Evolutionary conservation across 30 jellyfish, hydroid and myxozoan genomes (phyloP), one percentile per base, ranked within the genome.

Genomic region (Aurelia sp.): DNA sequence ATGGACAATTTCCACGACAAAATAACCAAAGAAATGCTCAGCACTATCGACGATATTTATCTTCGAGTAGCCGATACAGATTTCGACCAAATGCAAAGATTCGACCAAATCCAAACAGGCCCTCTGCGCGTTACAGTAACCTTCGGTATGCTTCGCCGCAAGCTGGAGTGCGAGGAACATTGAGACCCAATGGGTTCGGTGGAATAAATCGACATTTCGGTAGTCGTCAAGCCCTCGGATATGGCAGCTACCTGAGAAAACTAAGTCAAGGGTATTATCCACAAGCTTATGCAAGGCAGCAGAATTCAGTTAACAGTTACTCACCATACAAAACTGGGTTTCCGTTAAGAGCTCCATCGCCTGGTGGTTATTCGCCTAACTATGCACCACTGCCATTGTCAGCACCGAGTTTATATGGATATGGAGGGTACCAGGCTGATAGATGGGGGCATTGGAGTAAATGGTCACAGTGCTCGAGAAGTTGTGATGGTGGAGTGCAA

Each of bases 401-500:
- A 61, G 93, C 93, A 53, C 93, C 93, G 16, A 76, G 82, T 38
- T 60, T 84, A 67, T 84, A 84, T 48, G 93, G 93, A 20, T 84
- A 72, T 81, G 84, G 84, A 20, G 84, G 84, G 44, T 63, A 84
- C 74, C 93, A 84, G 71, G 62, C 53, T 30, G 88, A 84, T 61
- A 71, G 84, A 35, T 84, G 93, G 93, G 76, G 93, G 24, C 75
- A 61, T 8, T 84, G 93, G 93, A 70, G 93, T 67, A 84, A 86
- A 13, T 84, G 93, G 93, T 84, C 93, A 19, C 87, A 67, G 63
- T 86, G 95, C 52, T 86, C 95, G 0, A 66, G 90, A 38, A 75
- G 90, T 59, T 86, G 95, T 52, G 89, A 86, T 44, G 90, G 90
- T 5, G 95, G 95, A 15, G 95, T 86, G 17, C 95, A 86, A 59